A percentile compares a stretch with the other conserved stretches of the same genome.
phyloP scores from a whole-genome alignment of 2,113 vertebrate species.

The Cyanoliseus patagonus region DNA sequence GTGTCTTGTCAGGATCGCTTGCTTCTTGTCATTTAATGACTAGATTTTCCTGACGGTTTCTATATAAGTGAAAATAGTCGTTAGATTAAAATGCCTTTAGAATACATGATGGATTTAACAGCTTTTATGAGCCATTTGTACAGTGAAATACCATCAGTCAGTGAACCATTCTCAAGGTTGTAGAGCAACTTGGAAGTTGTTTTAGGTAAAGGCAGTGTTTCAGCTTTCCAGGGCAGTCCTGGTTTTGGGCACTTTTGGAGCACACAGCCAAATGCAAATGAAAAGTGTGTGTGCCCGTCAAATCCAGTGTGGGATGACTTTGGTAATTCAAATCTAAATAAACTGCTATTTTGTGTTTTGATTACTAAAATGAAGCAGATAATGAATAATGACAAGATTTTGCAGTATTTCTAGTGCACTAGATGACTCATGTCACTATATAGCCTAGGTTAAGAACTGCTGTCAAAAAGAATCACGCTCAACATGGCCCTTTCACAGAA shows the following conservation, averaged over 20 bases:
- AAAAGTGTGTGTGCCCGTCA: neutral
- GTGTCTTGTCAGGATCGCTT: constrained; percentile 15
- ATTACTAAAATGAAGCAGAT: neutral
- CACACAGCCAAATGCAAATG: neutral
- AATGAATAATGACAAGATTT: neutral
- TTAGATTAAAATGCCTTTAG: constrained; percentile 56
- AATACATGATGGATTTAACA: constrained; percentile 48
- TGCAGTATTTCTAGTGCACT: neutral
- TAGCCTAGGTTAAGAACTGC: neutral
- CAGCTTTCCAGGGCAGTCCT: neutral
- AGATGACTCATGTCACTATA: neutral
- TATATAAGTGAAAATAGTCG: constrained; percentile 46
- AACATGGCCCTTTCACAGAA: neutral
- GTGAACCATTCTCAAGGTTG: neutral
- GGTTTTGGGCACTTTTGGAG: neutral
- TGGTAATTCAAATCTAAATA: neutral
- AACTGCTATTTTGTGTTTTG: neutral
- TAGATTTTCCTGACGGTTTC: constrained; percentile 31
- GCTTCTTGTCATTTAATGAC: constrained; percentile 9
- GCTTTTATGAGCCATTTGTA: constrained; percentile 49
- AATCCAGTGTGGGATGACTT: neutral
- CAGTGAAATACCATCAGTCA: constrained; percentile 42
- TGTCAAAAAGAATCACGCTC: neutral
- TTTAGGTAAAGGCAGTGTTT: neutral
- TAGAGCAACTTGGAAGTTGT: neutral